Evolutionary conservation across 64 coral and sea anemone species (phyloP), one percentile per base, ranked within the genome.

Genomic region (Dendronephthya gigantea): DNA sequence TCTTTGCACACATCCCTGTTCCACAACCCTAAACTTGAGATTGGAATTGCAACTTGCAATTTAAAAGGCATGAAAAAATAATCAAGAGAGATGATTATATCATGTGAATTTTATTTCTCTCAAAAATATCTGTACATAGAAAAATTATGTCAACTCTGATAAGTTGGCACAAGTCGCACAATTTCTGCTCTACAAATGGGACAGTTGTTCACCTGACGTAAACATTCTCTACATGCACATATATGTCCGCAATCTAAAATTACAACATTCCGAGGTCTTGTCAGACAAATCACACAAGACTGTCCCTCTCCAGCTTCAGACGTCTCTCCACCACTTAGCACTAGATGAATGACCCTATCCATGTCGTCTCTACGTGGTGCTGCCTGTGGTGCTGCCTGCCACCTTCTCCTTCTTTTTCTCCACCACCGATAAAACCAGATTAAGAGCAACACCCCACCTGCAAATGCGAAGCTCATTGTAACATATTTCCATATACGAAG

Each of bases 181-280:
- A 97, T 97, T 13, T 30, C 32, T 9, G 88, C 58, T 74, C 94
- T 86, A 62, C 95, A 98, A 17, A 98, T 92, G 2, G 95, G 95
- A 72, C 95, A 98, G 19, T 87, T 87, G 17, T 82, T 59, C 1
- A 98, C 50, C 47, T 89, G 89, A 6, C 66, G 70, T 40, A 89
- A 89, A 72, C 94, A 97, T 17, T 29, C 70, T 40, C 84, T 83
- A 14, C 95, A 98, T 16, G 84, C 85, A 85, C 95, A 98, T 4
- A 98, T 91, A 87, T 93, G 92, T 37, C 92, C 95, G 91, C 95
- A 93, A 32, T 93, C 90, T 39, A 98, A 58, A 74, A 98, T 91
- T 69, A 93, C 95, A 25, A 93, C 92, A 91, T 98, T 91, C 31
- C 95, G 84, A 49, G 62, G 95, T 35, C 74, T 86, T 36, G 93